Percentiles rank a stretch among this genome's conserved stretches.
These are phyloP conservation scores for Byasa hedistus DNA, from an alignment of 2,888 invertebrate genomes.

Conservation along the genomic window DNA sequence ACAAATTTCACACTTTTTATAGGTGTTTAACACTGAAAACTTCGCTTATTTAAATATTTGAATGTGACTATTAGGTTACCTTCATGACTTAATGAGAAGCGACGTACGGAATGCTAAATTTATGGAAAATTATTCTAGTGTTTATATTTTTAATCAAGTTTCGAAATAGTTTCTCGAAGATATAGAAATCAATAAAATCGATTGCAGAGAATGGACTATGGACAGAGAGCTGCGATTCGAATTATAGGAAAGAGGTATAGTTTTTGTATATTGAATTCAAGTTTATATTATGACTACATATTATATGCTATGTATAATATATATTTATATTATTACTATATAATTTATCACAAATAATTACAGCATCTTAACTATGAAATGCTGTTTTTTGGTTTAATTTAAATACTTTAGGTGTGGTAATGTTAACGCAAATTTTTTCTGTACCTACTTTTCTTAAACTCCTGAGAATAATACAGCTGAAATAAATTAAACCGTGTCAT, in stretches of 20 bases:
- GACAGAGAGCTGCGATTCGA: no score
- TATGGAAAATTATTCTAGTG: background rate
- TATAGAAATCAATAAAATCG: background rate
- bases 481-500: background rate
- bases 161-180: background rate
- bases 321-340: no score
- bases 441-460: background rate
- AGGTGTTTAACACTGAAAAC: slow-evolving; percentile 12
- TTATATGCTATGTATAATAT: no score
- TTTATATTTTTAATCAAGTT: background rate
- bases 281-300: no score
- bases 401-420: no score
- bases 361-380: no score
- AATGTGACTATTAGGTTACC: background rate
- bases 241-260: no score
- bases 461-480: background rate
- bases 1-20: slow-evolving; percentile 21
- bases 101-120: background rate
- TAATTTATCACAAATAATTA: no score
- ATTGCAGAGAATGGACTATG: background rate
- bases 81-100: background rate
- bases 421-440: background rate
- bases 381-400: no score
- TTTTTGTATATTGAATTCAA: no score
- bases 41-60: background rate